phyloP scores from a whole-genome alignment of 1,140 invertebrate genomes.

The Drosophila subpulchrella region DNA sequence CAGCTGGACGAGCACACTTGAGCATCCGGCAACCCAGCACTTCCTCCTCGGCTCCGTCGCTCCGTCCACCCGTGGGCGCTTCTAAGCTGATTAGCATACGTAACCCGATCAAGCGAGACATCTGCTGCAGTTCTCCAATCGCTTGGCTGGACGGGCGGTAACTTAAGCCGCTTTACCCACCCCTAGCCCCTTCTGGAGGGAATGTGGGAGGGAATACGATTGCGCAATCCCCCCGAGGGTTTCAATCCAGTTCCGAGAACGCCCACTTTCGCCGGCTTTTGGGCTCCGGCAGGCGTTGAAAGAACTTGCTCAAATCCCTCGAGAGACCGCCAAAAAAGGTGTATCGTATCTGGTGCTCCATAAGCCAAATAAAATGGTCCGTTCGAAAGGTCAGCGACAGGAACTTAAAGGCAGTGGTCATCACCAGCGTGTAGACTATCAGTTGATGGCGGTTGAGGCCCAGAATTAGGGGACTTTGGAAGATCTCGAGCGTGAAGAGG shows the following conservation, averaged over 20 bases:
- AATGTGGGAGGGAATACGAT: neutral
- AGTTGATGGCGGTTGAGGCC: constrained; percentile 29
- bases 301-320: constrained; percentile 53
- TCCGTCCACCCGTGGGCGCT: constrained; percentile 7
- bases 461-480: constrained; percentile 20
- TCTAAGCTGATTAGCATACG: constrained; percentile 50
- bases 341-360: constrained; percentile 54
- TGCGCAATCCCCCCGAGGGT: constrained; percentile 18
- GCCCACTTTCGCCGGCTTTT: neutral
- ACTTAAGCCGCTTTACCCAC: constrained; percentile 45
- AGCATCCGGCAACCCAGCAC: constrained; percentile 5
- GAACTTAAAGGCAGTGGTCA: constrained; percentile 45
- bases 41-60: neutral
- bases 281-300: constrained; percentile 16
- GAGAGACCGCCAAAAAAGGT: constrained; percentile 57
- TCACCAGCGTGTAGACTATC: constrained; percentile 37
- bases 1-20: constrained; percentile 3
- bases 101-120: constrained; percentile 53
- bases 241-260: constrained; percentile 49
- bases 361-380: constrained; percentile 50
- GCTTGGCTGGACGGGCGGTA: constrained; percentile 35
- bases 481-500: constrained; percentile 39
- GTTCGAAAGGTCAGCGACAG: constrained; percentile 39
- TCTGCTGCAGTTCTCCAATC: constrained; percentile 22
- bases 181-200: neutral